phyloP scores from a whole-genome alignment of 2,797 vertebrate genomes.

The Poecilia wingei region DNA sequence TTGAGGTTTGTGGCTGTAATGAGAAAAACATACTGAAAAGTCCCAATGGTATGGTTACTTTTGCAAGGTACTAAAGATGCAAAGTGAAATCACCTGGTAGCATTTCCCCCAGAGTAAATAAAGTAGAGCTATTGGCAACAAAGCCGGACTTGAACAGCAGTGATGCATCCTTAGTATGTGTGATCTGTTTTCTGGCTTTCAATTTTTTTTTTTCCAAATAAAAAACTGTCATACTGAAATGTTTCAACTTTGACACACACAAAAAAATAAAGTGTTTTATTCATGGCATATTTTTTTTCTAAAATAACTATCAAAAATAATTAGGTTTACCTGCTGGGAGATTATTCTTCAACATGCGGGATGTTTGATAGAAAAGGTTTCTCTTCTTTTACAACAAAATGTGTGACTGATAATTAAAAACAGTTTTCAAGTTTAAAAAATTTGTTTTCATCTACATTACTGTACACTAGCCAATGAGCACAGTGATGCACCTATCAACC shows the following conservation, averaged over 20 bases:
- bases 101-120: slow-evolving; percentile 95
- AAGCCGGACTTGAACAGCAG: slow-evolving; percentile 96
- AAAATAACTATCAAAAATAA: neutral
- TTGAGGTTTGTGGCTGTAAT: neutral
- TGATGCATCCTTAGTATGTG: slow-evolving; percentile 92
- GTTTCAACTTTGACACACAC: slow-evolving; percentile 62
- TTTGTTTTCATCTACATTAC: neutral
- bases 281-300: too few species aligned
- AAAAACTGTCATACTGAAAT: slow-evolving; percentile 91
- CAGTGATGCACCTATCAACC: neutral
- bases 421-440: neutral
- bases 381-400: slow-evolving; percentile 79
- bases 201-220: slow-evolving; percentile 77
- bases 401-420: slow-evolving; percentile 36
- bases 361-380: slow-evolving; percentile 82
- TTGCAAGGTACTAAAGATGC: neutral
- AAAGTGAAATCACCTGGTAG: slow-evolving; percentile 83
- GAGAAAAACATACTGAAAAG: neutral
- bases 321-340: slow-evolving; percentile 85
- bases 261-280: neutral
- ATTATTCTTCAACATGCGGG: slow-evolving; percentile 95
- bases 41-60: neutral
- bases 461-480: neutral
- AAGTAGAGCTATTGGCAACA: slow-evolving; percentile 96
- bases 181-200: slow-evolving; percentile 88